Evolutionary conservation across 1,140 invertebrate genomes (phyloP), one percentile per base, ranked within the genome.

Genomic region (Trichonephila inaurata): DNA sequence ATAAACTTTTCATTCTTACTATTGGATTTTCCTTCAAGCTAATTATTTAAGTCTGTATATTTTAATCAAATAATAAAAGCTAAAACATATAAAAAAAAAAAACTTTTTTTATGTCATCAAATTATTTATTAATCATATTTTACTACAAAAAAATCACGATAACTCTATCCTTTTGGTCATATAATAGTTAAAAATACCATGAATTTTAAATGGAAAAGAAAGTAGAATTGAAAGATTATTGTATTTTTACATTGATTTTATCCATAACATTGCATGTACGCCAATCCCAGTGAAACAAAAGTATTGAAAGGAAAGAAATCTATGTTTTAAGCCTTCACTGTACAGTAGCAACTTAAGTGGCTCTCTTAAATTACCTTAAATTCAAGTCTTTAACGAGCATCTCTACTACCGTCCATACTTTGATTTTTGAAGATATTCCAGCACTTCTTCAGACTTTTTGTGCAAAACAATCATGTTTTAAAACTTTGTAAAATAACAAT

Each of bases 391-490:
- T 83, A 51, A 16, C 24, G 28, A 72, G 28, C 19, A 66, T 66
- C n/a, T 66, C n/a, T 72, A 40, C n/a, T 51, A 51, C 51, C 51
- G 51, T 51, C 62, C 62, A 21, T 18, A 64, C 14, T 64, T 64
- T 64, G 62, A 64, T 72, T 72, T 28, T 72, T 72, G 28, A 33
- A 5, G 69, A 72, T 72, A 24, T 72, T n/a, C 28, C 24, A 64
- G 69, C 69, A 72, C 69, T 72, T 72, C 28, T 64, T 64, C 24
- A 33, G 69, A 72, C 24, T 28, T 72, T 40, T 72, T 33, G 69
- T 72, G 69, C 51, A 83, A 51, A 83, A 83, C 21, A 83, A 83
- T 24, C 40, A 61, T 58, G 8, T 16, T 85, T 60, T 19, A 85
- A 40, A 58, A 85, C n/a, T 58, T n/a, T 18, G 40, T 58, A 33